Evolutionary conservation across 2,113 vertebrate genomes (phyloP).

Genomic region (Catharus bicknelli): DNA sequence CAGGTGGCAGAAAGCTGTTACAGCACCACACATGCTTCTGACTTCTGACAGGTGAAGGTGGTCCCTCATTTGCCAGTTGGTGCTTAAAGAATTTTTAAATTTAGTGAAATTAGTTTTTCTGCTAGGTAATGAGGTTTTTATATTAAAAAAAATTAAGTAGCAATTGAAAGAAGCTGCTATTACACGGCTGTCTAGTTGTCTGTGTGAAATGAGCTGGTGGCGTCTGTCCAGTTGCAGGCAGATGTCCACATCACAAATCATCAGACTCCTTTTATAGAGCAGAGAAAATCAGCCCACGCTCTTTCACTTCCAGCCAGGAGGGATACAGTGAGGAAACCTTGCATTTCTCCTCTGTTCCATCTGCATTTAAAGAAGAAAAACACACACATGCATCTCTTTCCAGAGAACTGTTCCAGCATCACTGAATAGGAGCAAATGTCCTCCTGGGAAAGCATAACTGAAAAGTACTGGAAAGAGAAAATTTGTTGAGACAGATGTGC

Average conservation of each 20-base stretch:
- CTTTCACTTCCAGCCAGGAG: not conserved
- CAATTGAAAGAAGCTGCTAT: not conserved
- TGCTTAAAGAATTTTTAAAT: not conserved
- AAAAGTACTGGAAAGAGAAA: slow-evolving; percentile 3
- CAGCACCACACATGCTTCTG: not conserved
- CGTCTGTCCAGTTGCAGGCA: not conserved
- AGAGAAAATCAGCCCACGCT: not conserved
- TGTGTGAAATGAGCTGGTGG: slow-evolving; percentile 18
- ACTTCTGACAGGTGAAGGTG: not conserved
- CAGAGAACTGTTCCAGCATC: not conserved
- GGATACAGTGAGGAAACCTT: not conserved
- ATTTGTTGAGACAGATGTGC: slow-evolving; percentile 23
- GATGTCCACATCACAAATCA: slow-evolving; percentile 30
- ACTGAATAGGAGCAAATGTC: not conserved
- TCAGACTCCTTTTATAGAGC: not conserved
- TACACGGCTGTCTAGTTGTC: not conserved
- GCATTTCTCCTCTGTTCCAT: not conserved
- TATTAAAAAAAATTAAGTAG: not conserved
- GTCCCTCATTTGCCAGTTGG: not conserved
- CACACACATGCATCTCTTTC: not conserved
- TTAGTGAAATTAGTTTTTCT: not conserved
- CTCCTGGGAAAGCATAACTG: not conserved
- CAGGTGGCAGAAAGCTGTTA: not conserved
- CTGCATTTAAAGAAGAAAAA: not conserved
- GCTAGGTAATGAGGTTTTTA: not conserved